Percentiles rank a stretch among this genome's conserved stretches.
phyloP scores from a whole-genome alignment of 2,797 vertebrate species.

The Xenopus petersii region DNA sequence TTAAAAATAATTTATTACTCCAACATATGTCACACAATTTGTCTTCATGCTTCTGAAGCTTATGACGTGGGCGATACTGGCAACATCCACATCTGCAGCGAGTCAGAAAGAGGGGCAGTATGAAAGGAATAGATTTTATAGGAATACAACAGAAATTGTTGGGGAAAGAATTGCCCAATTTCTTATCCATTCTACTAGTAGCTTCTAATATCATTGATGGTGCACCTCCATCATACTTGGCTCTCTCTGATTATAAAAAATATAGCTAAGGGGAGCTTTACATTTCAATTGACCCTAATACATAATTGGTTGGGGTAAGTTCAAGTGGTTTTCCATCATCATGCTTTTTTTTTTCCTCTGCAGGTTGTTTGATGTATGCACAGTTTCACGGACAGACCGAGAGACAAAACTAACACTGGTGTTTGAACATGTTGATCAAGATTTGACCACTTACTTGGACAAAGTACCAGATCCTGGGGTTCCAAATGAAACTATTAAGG shows the following conservation, averaged over 20 bases:
- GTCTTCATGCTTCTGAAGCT: constrained; percentile 1
- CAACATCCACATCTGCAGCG: background rate
- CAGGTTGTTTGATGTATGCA: constrained; percentile 96
- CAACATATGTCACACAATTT: background rate
- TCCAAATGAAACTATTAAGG: constrained; percentile 96
- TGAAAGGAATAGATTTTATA: background rate
- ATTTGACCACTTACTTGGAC: constrained; percentile 96
- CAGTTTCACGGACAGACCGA: constrained; percentile 91
- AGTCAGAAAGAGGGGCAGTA: background rate
- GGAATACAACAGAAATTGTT: background rate
- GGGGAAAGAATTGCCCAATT: too few relatives aligned
- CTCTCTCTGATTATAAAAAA: too few relatives aligned
- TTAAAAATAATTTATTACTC: constrained; percentile 2
- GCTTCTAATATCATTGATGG: too few relatives aligned
- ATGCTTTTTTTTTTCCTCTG: constrained; percentile 43
- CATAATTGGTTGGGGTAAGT: too few relatives aligned
- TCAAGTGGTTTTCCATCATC: background rate
- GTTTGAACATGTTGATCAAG: constrained; percentile 98
- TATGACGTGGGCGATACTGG: background rate
- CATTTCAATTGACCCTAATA: too few relatives aligned
- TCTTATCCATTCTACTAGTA: too few relatives aligned
- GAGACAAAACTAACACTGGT: constrained; percentile 97
- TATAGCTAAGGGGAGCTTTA: too few relatives aligned
- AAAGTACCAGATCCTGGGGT: constrained; percentile 96
- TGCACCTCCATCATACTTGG: too few relatives aligned